Base-by-base conservation (phyloP, 1,140 invertebrate genomes). In the Drusus annulatus region DNA sequence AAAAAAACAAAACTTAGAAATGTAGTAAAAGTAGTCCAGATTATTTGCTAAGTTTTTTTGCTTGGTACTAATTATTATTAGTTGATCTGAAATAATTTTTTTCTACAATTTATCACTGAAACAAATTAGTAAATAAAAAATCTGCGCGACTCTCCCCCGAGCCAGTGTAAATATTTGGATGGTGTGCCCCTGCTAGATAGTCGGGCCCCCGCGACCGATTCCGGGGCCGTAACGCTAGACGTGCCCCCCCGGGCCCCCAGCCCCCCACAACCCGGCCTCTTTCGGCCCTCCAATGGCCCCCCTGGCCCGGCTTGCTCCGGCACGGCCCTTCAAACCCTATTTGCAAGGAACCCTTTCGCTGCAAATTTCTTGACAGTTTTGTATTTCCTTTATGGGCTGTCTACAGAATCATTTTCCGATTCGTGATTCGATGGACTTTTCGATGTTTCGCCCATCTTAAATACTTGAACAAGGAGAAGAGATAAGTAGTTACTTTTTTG, bases 151-250 rank as follows among this genome's bases (percentile, higher is more conserved):
- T 23, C 6, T 56, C 69, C 52, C 50, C 63, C 45, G 25, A 36
- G 80, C 36, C 54, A 28, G 78, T 80, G 81, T 79, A 76, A 83
- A 83, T 83, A 83, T 83, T 83, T 80, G 76, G 56, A 6, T 17
- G 58, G 75, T 76, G 76, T 80, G 78, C 81, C 76, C 68, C 58
- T 51, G 23, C 17, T 65, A 79, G 81, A 79, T 79, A 82, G 78
- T 76, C 74, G 51, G 7, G 45, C 50, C 65, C 23, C 52, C 69
- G 69, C 69, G 69, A 74, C 69, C 69, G 69, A 74, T 74, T 74
- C 31, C n/a, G 45, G 45, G 21, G 19, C 60, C 25, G 63, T 21
- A 21, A 17, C 60, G 56, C 25, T 19, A 75, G 17, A 54, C 36
- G 21, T 17, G 36, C 16, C 28, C 65, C 63, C 65, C n/a, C 36